Conservation (phyloP, 2,888 invertebrate genomes). For the Eristalinus aeneus region DNA sequence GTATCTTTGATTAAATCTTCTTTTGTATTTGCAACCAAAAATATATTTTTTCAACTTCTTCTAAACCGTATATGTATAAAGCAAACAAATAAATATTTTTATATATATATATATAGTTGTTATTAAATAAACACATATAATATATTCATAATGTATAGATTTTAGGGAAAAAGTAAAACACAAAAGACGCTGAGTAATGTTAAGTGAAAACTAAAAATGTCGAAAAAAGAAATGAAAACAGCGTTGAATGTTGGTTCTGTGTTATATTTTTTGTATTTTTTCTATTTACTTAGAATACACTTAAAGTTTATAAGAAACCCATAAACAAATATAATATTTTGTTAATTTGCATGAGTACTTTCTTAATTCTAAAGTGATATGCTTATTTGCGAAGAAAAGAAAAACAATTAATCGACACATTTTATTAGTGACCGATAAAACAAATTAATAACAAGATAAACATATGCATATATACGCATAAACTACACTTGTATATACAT, state of each 20-base stretch:
- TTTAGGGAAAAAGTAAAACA: slow-evolving; percentile 19
- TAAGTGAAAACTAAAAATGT: background rate
- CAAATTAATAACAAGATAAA: background rate
- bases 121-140: slow-evolving; percentile 21
- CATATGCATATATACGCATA: slow-evolving; percentile 48
- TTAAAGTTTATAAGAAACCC: slow-evolving; percentile 4
- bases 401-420: slow-evolving; percentile 3
- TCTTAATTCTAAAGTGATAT: slow-evolving; percentile 61
- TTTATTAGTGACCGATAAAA: background rate
- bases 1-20: too few species aligned
- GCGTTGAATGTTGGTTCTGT: slow-evolving; percentile 44
- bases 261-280: slow-evolving; percentile 45
- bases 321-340: background rate
- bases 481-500: slow-evolving; percentile 28
- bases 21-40: slow-evolving; percentile 57
- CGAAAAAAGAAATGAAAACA: slow-evolving; percentile 5
- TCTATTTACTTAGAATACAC: slow-evolving; percentile 12
- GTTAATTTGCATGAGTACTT: slow-evolving; percentile 26
- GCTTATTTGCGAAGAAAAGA: slow-evolving; percentile 47
- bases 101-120: slow-evolving; percentile 12
- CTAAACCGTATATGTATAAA: slow-evolving; percentile 10
- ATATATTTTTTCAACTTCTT: slow-evolving; percentile 23
- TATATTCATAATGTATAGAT: slow-evolving; percentile 31
- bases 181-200: slow-evolving; percentile 26
- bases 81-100: slow-evolving; percentile 22